Conservation (phyloP, 2,797 vertebrate genomes). For the Poliocrania exsul region DNA sequence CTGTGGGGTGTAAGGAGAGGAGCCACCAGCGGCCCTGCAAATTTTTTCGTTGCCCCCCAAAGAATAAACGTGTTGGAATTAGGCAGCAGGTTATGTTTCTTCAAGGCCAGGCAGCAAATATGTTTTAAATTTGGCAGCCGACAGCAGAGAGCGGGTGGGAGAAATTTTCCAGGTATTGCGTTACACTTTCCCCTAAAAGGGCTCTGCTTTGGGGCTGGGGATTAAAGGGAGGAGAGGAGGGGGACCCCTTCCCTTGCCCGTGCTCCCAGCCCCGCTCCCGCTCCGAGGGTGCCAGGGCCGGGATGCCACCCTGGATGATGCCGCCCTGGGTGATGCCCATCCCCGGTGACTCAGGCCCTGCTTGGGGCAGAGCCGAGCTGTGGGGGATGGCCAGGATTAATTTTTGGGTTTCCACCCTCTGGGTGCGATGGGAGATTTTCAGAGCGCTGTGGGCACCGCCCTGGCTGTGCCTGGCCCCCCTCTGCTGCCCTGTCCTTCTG, state of each 20-base stretch:
- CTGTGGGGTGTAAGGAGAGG: background rate
- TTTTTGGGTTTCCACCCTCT: conserved; percentile 43
- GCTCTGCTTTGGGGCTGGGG: conserved; percentile 53
- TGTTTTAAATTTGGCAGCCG: conserved; percentile 68
- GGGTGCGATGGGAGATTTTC: conserved; percentile 44
- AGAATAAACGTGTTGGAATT: conserved; percentile 27
- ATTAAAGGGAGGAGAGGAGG: conserved; percentile 1
- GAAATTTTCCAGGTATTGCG: conserved; percentile 69
- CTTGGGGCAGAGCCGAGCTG: background rate
- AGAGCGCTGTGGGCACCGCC: background rate
- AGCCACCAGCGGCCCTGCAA: background rate
- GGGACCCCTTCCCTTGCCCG: fast-evolving
- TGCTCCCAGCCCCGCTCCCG: fast-evolving
- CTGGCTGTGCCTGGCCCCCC: background rate
- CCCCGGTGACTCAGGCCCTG: background rate
- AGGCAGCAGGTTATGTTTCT: conserved; percentile 59
- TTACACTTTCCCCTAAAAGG: conserved; percentile 66
- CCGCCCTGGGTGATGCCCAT: background rate
- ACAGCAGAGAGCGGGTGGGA: conserved; percentile 44
- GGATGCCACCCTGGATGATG: background rate
- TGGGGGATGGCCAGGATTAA: background rate
- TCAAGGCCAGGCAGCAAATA: conserved; percentile 59
- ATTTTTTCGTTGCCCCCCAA: conserved; percentile 21
- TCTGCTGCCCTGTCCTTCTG: background rate
- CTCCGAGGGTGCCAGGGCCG: background rate